phyloP scores from a whole-genome alignment of 2,113 vertebrate species.

The Rhinopomastus cyanomelas region DNA sequence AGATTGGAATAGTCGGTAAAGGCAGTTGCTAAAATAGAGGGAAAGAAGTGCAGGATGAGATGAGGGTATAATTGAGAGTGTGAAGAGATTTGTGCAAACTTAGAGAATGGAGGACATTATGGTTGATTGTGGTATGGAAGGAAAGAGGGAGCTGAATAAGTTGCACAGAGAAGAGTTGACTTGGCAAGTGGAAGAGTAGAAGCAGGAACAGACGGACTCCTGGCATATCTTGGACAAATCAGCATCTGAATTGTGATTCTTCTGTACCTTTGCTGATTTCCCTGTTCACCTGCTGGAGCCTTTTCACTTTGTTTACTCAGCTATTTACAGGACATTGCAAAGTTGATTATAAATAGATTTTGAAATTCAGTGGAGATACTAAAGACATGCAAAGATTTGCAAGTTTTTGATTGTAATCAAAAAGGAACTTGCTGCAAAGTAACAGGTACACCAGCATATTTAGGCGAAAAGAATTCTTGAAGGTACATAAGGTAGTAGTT shows the following conservation, averaged over 20 bases:
- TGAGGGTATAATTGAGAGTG: not conserved
- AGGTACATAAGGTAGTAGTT: not conserved
- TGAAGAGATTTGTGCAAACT: not conserved
- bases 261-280: not conserved
- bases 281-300: not conserved
- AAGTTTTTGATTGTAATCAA: not conserved
- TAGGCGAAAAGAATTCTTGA: not conserved
- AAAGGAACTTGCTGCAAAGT: not conserved
- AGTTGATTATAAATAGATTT: not conserved
- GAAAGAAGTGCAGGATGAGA: not conserved
- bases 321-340: not conserved
- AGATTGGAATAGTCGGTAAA: not conserved
- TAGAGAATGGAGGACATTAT: not conserved
- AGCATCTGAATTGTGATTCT: not conserved
- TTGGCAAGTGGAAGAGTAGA: not conserved
- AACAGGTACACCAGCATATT: fast-evolving
- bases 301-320: not conserved
- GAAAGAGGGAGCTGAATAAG: not conserved
- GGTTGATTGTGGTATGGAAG: not conserved
- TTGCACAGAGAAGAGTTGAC: not conserved
- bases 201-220: not conserved
- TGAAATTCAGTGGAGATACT: not conserved
- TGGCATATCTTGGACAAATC: not conserved
- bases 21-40: not conserved
- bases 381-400: not conserved